Conservation (phyloP, 2,888 invertebrate genomes). For the Pharmacophagus antenor region DNA sequence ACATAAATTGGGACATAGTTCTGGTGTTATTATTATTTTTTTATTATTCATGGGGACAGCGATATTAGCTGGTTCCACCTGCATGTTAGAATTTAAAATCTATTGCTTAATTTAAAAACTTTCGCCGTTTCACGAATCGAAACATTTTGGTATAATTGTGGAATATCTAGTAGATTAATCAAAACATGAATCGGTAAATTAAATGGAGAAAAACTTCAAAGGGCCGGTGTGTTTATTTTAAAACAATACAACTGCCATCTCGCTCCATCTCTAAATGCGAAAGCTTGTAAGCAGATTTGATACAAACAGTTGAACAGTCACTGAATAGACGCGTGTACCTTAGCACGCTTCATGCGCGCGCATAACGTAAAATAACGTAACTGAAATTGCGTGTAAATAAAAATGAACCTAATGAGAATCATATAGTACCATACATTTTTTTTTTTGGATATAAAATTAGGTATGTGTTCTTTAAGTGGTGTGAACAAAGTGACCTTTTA, state of each 20-base stretch:
- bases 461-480: slow-evolving; percentile 7
- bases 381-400: neutral
- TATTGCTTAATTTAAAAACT: no score
- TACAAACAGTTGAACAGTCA: slow-evolving; percentile 11
- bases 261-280: slow-evolving; percentile 4
- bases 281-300: slow-evolving; percentile 8
- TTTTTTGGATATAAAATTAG: neutral
- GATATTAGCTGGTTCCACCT: no score
- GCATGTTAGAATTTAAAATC: no score
- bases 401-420: slow-evolving; percentile 7
- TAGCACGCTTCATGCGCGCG: slow-evolving; percentile 8
- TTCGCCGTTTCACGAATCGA: no score
- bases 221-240: neutral
- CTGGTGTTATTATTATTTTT: no score
- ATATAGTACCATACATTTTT: neutral
- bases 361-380: neutral
- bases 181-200: no score
- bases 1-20: no score
- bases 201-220: neutral
- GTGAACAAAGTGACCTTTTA: slow-evolving; percentile 6
- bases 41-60: no score
- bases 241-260: slow-evolving; percentile 12
- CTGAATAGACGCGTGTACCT: slow-evolving; percentile 4
- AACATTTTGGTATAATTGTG: no score
- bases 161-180: no score